Evolutionary conservation across 2,113 vertebrate genomes (phyloP), one percentile per base, ranked within the genome.

Genomic region (Mionectes macconnelli): DNA sequence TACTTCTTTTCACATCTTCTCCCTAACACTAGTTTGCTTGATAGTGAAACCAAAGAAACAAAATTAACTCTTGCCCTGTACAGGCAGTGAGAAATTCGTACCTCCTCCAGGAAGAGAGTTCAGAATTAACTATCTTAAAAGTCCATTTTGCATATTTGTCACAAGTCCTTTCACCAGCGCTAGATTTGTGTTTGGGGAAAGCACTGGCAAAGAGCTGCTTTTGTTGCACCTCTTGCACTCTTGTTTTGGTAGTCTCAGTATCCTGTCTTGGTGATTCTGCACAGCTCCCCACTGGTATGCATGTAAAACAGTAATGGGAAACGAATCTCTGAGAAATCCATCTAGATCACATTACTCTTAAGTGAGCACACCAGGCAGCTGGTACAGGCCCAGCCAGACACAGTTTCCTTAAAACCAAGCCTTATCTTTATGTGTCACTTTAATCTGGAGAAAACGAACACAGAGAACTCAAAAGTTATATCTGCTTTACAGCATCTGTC

Each of bases 141-240:
- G 59, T 10, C 1, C 33, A 15, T 79, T 70, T 90, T 89, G 30
- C 39, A 30, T 1, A 0, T 76, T 77, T 76, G 25, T 53, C 31
- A 25, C 27, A 37, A 0, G 0, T 19, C 8, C 2, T 28, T 85
- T 80, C 57, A 44, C 4, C 10, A 67, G 42, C 1, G 0, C 31
- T 83, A 35, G 6, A 8, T 90, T 78, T 57, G 42, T 37, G 20
- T 12, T 14, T 37, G 19, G 35, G 39, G n/a, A 35, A 12, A 67
- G 40, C 9, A 39, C 19, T 40, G 59, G 59, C 28, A 76, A 85
- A 88, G 19, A 74, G 30, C 10, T 56, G 52, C 18, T 63, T 77
- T 59, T 40, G 15, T 30, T 70, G 47, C 1, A 3, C 20, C 50
- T 50, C 57, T 45, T 72, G 28, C 18, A 56, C 16, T 53, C 68